Conservation (phyloP, 2,113 vertebrate genomes). For the Apodemus sylvaticus region DNA sequence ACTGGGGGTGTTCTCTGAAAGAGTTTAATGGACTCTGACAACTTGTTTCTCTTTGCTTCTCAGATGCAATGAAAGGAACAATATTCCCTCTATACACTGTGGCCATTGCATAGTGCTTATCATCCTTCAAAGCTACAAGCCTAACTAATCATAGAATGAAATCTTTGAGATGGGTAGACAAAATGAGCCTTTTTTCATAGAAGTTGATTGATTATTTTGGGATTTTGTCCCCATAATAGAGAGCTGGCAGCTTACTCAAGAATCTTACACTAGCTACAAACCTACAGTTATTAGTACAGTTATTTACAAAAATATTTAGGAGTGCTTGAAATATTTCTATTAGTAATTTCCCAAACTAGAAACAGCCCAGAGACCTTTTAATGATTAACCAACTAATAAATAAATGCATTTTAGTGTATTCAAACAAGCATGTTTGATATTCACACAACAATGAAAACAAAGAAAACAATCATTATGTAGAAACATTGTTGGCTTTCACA, state of each 20-base stretch:
- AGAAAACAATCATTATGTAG: neutral
- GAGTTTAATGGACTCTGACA: no score
- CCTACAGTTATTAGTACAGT: neutral
- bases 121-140: neutral
- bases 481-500: neutral
- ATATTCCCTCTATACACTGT: neutral
- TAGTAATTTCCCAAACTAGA: neutral
- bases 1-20: neutral
- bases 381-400: neutral
- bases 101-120: accelerated
- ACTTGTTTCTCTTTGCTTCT: neutral
- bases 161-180: neutral
- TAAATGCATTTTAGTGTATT: neutral
- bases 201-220: neutral
- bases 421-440: neutral
- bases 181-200: neutral
- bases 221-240: neutral
- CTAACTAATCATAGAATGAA: neutral
- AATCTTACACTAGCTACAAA: neutral
- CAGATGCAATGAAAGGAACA: neutral
- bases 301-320: neutral
- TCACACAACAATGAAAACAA: slow-evolving; percentile 2
- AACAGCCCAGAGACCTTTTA: neutral
- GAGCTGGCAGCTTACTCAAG: neutral
- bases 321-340: neutral